Conservation (phyloP, 2,797 vertebrate genomes). For the Trematomus bernacchii region DNA sequence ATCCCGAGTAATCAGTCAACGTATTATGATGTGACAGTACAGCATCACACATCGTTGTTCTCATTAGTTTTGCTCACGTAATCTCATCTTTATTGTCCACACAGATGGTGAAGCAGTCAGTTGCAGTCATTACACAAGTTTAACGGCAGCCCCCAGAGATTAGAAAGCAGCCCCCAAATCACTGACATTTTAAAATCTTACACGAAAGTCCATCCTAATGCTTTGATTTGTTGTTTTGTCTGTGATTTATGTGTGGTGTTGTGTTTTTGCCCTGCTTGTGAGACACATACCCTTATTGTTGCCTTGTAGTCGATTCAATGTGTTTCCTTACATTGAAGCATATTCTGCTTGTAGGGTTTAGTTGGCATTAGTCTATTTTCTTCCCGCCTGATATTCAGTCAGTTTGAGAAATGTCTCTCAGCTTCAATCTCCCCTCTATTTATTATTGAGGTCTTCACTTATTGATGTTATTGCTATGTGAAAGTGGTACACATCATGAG, state of each 20-base stretch:
- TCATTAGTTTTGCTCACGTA: conserved; percentile 59
- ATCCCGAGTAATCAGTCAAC: conserved; percentile 64
- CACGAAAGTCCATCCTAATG: conserved; percentile 12
- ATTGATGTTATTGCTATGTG: not conserved
- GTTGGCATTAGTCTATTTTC: not conserved
- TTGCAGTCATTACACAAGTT: conserved; percentile 53
- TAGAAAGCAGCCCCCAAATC: not conserved
- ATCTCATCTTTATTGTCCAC: conserved; percentile 39
- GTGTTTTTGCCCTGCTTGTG: not conserved
- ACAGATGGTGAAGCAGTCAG: conserved; percentile 62
- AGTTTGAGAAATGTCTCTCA: not conserved
- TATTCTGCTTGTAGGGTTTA: not conserved
- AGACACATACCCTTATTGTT: not conserved
- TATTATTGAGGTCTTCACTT: not conserved
- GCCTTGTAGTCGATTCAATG: not conserved
- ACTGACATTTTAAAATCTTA: not conserved
- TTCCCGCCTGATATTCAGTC: not conserved
- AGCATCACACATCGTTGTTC: conserved; percentile 67
- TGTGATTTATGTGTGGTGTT: not conserved
- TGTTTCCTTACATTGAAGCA: not conserved
- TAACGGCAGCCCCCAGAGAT: conserved; percentile 35
- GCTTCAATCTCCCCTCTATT: not conserved
- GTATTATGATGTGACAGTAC: conserved; percentile 54
- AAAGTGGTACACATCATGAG: conserved; percentile 3
- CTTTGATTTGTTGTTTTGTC: not conserved